Base-by-base conservation (phyloP, 1,140 invertebrate genomes). In the Drosophila punjabiensis region DNA sequence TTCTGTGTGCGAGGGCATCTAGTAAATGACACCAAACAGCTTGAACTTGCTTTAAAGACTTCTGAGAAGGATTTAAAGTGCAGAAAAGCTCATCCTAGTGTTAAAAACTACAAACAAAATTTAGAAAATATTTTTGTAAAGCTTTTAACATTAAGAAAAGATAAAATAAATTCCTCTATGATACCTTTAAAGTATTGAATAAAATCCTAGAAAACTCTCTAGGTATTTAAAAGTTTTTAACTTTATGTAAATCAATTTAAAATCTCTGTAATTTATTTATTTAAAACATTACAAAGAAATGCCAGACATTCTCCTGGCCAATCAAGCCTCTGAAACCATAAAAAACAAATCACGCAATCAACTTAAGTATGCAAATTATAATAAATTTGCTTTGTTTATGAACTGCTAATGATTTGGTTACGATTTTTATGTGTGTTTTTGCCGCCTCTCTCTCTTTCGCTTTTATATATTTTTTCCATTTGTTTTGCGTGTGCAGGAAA, bases 341-440 rank as follows among this genome's bases (percentile, higher is more conserved):
- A 35, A 58, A 61, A 67, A 60, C 50, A 66, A 66, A 77, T 74
- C 71, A 74, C 47, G 68, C 62, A 74, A 79, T 74, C 66, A 61
- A 47, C 65, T 50, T 58, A 65, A 82, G 62, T 77, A 68, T 79
- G 76, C 76, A 84, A 84, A 80, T 83, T 69, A 64, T 47, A 65
- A 78, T 78, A 79, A 70, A 56, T 79, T 79, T 39, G 60, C 55
- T 71, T 52, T 69, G 77, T 85, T 69, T 63, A 79, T 79, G 71
- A 81, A 85, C 66, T 82, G 66, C 76, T 82, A 87, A 76, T 64
- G 47, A 89, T 88, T 89, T 75, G 39, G 67, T 74, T 74, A 74
- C 67, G 67, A 77, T 74, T 73, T 68, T 60, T 61, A 69, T 65
- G 61, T 64, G 60, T 80, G 53, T 55, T 62, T 67, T 41, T 28